Percentiles rank a stretch among this genome's conserved stretches.
Evolutionary conservation across 2,113 vertebrate genomes (phyloP).

Genomic region (Platysteira castanea): DNA sequence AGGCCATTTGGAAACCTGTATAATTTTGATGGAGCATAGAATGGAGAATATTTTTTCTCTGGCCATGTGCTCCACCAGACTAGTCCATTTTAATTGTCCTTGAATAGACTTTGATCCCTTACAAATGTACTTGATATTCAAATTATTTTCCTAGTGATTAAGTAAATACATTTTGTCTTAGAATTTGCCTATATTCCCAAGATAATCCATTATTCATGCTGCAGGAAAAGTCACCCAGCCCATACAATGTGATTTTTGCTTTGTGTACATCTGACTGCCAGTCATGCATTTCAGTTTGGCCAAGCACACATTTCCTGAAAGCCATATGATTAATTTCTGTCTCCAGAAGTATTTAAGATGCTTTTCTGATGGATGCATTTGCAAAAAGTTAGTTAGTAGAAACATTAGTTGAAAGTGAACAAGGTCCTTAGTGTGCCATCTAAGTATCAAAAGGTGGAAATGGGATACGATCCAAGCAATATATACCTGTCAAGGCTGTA

Average conservation of each 20-base stretch:
- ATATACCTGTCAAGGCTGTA: not conserved
- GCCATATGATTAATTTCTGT: not conserved
- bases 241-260: not conserved
- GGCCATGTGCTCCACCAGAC: not conserved
- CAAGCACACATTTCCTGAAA: not conserved
- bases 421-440: not conserved
- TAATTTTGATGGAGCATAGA: not conserved
- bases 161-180: not conserved
- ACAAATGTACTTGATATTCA: not conserved
- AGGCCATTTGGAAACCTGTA: not conserved
- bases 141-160: not conserved
- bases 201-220: not conserved
- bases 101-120: not conserved
- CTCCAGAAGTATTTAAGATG: not conserved
- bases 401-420: not conserved
- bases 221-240: not conserved
- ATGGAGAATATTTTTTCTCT: not conserved
- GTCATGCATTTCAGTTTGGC: not conserved
- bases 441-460: not conserved
- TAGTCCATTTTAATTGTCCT: not conserved
- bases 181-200: not conserved
- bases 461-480: not conserved
- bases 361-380: not conserved
- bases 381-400: not conserved
- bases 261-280: not conserved